Evolutionary conservation across 2,797 vertebrate genomes (phyloP), one percentile per base, ranked within the genome.

Genomic region (Oryzias dopingdopingensis): DNA sequence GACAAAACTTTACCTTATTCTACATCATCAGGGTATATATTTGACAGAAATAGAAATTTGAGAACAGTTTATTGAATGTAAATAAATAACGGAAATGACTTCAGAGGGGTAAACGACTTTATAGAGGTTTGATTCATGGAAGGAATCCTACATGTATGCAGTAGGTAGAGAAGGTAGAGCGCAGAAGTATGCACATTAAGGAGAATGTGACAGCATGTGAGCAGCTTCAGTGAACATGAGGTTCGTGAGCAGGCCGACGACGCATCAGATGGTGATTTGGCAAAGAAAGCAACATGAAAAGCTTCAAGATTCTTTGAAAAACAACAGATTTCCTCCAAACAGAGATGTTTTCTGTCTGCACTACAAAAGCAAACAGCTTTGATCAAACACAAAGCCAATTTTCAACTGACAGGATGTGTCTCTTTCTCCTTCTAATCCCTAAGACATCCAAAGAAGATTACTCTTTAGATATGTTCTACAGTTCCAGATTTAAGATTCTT

Each of bases 261-360:
- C 43, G 47, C 15, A 56, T 81, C 66, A 83, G 67, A 72, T 59
- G 72, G 75, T 14, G 62, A 56, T 46, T 67, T 20, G 67, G 58
- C 59, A 57, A 50, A 24, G 49, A 76, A 53, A 75, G 70, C 62
- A 67, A 69, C 32, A 56, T 14, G n/a, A 7, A 71, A 67, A 70
- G 54, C 68, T 57, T 7, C 4, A 6, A 32, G 56, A 67, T 66
- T 56, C 67, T 55, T 1, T 51, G 45, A 23, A 60, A 67, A 69
- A 67, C 60, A 74, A 49, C 49, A 65, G 14, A 24, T 6, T 52
- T 42, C 14, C 10, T 59, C 43, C 59, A 67, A 61, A 68, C 55
- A 46, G 48, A 56, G 62, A 47, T 48, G 60, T 54, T 52, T 43
- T 65, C 49, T 49, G 42, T 13, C 16, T 37, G 32, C 12, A 12